A percentile compares a stretch with the other conserved stretches of the same genome.
phyloP scores from a whole-genome alignment of 1,140 invertebrate genomes.

The Steinernema feltiae region DNA sequence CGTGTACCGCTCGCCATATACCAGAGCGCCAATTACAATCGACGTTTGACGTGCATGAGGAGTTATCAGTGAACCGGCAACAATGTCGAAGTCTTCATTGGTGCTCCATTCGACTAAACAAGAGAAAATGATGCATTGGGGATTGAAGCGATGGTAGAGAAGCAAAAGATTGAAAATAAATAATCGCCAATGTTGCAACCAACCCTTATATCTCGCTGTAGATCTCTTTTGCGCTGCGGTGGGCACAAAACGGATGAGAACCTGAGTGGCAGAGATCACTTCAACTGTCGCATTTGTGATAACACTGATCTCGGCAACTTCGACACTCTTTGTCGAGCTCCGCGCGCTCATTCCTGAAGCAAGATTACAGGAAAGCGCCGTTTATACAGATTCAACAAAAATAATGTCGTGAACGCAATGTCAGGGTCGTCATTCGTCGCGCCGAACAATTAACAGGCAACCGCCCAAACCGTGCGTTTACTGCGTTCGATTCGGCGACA shows the following conservation, averaged over 20 bases:
- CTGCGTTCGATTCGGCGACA: not conserved
- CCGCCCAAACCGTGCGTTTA: not conserved
- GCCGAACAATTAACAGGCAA: not conserved
- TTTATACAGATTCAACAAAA: not conserved
- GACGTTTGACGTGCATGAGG: constrained; percentile 66
- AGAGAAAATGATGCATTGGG: constrained; percentile 15
- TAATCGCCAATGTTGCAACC: not conserved
- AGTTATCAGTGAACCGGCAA: constrained; percentile 69
- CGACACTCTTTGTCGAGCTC: not conserved
- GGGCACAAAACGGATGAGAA: constrained; percentile 18
- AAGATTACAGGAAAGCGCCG: not conserved
- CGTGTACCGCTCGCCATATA: constrained; percentile 75
- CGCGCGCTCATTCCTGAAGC: not conserved
- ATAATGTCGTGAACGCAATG: not conserved
- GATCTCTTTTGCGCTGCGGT: constrained; percentile 18
- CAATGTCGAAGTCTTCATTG: constrained; percentile 70
- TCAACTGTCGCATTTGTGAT: constrained; percentile 21
- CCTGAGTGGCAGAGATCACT: constrained; percentile 20
- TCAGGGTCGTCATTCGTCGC: not conserved
- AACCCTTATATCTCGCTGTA: constrained; percentile 1
- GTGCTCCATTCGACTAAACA: constrained; percentile 70
- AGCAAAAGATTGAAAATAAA: too few species aligned
- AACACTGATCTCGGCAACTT: not conserved
- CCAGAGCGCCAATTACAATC: constrained; percentile 65
- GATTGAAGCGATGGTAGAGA: not conserved